Evolutionary conservation across 2,113 vertebrate genomes (phyloP), one percentile per base, ranked within the genome.

Genomic region (Triplophysa rosa): DNA sequence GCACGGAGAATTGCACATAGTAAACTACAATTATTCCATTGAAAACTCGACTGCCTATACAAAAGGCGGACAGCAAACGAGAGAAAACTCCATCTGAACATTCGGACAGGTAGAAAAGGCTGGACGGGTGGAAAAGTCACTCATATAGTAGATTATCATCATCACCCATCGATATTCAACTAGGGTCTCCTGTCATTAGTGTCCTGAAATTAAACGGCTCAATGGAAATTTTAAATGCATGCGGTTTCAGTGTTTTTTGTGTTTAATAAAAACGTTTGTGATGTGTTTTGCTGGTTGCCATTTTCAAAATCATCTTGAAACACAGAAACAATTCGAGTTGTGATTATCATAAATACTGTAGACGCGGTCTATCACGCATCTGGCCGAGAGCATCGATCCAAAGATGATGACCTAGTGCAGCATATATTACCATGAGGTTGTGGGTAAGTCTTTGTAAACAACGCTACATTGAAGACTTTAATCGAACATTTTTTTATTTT

Each of bases 1-100:
- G 54, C 70, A 61, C 42, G 21, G 29, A 54, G 56, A 59, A 73
- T 59, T 72, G 69, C 52, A 72, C 52, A 71, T 40, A 37, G 29
- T 59, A 16, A 42, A 59, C 42, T 2, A 42, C 58, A 42, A 23
- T 72, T 12, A 42, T 72, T 42, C 33, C 12, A 10, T 12, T 70
- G 61, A 63, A 49, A 8, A 52, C 29, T 61, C 63, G 54, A 21
- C 14, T 29, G 23, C 52, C 23, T 26, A 21, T 42, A 42, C 4
- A 21, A 67, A 66, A 21, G 37, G 12, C 42, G 0, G 40, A 23
- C 45, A 52, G 23, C 67, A 69, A 9, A 1, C 49, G 42, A 52
- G 37, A 49, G 26, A 61, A 73, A 59, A 10, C 19, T 19, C 16
- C 4, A 10, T 69, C 45, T 17, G 6, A 69, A 54, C 67, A 29